Evolutionary conservation across 2,888 invertebrate species (phyloP), one percentile per base, ranked within the genome.

Genomic region (Eurytoma adleriae): DNA sequence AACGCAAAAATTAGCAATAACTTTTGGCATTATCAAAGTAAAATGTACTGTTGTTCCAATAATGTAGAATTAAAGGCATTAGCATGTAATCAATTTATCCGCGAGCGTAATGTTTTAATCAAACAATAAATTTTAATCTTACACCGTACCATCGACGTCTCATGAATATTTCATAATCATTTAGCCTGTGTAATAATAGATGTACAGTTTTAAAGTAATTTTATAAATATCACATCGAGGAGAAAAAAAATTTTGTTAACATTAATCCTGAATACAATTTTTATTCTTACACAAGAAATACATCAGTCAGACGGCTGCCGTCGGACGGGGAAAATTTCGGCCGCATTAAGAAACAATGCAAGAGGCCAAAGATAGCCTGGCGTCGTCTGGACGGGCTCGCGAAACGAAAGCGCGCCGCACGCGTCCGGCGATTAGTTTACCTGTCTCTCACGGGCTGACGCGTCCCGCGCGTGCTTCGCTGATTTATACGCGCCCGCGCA

Each of bases 401-500:
- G 27, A 62, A 40, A 40, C 40, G 30, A 20, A 14, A 10, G 52
- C 64, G 54, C 40, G 40, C 59, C 24, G 16, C 61, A 67, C 71
- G 69, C 79, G 69, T 78, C 77, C 79, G 24, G 77, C 82, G 76
- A 82, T 84, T 83, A 83, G 84, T 83, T 84, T 80, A 83, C 80
- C 83, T 82, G 83, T 83, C 82, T 61, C 73, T 18, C n/a, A 40
- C 40, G 40, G 18, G n/a, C 72, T 56, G 18, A 57, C 69, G 72
- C 73, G 59, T 10, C 12, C 40, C 3, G n/a, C 66, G 30, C 24
- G 40, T 40, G 40, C 40, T 40, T 40, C 18, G 54, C 69, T 79
- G 73, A 79, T 79, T 79, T 79, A 79, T 79, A 67, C 13, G 62
- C 40, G 24, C 57, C 2, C 61, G 61, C 16, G 20, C 13, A 40